phyloP scores from a whole-genome alignment of 2,113 vertebrate species.

The Chaetorhynchus papuensis region DNA sequence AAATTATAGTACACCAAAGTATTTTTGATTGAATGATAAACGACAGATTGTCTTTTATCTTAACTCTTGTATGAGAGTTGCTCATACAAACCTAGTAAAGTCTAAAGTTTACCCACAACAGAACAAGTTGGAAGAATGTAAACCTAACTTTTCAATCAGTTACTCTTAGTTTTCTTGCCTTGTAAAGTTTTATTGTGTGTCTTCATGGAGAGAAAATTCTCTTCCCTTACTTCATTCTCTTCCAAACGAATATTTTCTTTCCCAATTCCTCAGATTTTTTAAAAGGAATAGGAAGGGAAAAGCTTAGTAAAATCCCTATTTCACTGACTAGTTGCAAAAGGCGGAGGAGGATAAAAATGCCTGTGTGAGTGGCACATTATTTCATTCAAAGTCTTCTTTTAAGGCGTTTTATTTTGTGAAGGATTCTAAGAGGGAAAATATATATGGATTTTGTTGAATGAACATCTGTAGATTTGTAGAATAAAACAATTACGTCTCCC shows the following conservation, averaged over 20 bases:
- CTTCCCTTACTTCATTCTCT: neutral
- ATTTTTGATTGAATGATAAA: neutral
- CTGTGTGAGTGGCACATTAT: neutral
- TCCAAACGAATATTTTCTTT: neutral
- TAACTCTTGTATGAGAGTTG: neutral
- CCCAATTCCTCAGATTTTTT: neutral
- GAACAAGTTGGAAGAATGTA: neutral
- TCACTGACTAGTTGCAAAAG: neutral
- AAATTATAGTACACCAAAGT: neutral
- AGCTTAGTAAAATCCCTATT: neutral
- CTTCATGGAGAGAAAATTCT: neutral
- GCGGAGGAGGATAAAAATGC: accelerated
- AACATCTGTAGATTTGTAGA: neutral
- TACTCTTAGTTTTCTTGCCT: neutral
- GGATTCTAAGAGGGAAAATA: neutral
- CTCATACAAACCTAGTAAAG: neutral
- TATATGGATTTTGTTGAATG: neutral
- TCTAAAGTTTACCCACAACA: neutral
- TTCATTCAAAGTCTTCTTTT: neutral
- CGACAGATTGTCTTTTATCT: neutral
- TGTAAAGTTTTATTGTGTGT: neutral
- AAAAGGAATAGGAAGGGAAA: neutral
- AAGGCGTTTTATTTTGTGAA: neutral
- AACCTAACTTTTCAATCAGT: neutral
- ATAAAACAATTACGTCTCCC: neutral